Conservation (phyloP, 2,888 invertebrate genomes). For the Altica lythri region DNA sequence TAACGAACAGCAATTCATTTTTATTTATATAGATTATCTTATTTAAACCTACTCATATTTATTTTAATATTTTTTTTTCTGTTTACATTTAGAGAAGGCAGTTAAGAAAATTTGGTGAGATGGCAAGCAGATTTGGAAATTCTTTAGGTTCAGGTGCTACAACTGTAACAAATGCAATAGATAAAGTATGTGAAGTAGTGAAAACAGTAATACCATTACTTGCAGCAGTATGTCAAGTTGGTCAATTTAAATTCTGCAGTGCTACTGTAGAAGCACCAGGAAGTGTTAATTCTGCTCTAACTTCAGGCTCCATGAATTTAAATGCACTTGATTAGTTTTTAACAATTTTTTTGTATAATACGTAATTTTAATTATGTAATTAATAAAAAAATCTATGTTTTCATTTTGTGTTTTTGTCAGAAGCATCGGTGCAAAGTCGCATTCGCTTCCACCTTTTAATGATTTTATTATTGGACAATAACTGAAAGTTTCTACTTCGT, state of each 20-base stretch:
- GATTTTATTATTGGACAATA: too few species aligned
- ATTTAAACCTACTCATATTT: not conserved
- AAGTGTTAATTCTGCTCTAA: conserved; percentile 44
- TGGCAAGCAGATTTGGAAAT: conserved; percentile 51
- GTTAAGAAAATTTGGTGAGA: conserved; percentile 50
- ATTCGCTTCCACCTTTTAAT: too few species aligned
- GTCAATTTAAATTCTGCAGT: conserved; percentile 54
- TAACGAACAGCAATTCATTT: too few species aligned
- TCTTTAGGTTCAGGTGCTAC: conserved; percentile 51
- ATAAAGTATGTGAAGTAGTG: conserved; percentile 54
- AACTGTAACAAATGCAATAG: conserved; percentile 50
- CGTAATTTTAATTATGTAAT: too few species aligned
- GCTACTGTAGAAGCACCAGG: conserved; percentile 49
- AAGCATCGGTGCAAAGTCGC: too few species aligned
- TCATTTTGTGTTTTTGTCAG: too few species aligned
- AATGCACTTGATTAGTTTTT: too few species aligned
- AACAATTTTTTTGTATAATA: too few species aligned
- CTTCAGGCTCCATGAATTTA: too few species aligned
- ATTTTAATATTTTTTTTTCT: not conserved
- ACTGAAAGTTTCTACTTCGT: too few species aligned
- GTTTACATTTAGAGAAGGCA: conserved; percentile 47
- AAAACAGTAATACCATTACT: conserved; percentile 54
- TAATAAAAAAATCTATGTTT: too few species aligned
- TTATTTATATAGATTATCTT: too few species aligned
- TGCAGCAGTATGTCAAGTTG: conserved; percentile 55